phyloP scores from a whole-genome alignment of 2,113 vertebrate species.

The Jacana jacana region DNA sequence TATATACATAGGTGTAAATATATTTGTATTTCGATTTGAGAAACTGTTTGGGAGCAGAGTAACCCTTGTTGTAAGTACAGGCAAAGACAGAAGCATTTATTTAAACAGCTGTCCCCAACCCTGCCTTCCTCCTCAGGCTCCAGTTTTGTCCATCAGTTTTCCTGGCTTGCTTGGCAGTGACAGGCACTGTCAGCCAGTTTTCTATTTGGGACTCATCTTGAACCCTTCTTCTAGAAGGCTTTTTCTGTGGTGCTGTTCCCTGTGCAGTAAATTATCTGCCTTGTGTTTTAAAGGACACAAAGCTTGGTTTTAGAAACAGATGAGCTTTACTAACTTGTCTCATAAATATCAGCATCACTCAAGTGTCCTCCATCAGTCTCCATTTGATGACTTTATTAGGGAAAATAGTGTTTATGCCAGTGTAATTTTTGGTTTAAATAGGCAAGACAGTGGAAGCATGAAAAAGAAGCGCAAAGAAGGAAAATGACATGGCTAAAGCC shows the following conservation, averaged over 20 bases:
- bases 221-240: background rate
- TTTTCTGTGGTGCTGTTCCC: background rate
- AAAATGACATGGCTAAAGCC: background rate
- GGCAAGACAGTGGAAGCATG: background rate
- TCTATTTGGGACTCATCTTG: background rate
- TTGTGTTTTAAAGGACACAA: background rate
- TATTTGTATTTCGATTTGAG: background rate
- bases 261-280: background rate
- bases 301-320: background rate
- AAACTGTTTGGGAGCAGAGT: background rate
- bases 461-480: background rate
- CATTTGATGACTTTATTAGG: background rate
- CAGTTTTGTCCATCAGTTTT: background rate
- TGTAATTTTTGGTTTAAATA: slow-evolving; percentile 5
- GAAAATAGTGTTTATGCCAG: background rate
- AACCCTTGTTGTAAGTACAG: background rate
- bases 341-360: background rate
- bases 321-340: background rate
- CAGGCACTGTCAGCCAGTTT: background rate
- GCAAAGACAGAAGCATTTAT: background rate
- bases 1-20: background rate
- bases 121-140: background rate
- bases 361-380: background rate
- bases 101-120: background rate
- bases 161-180: background rate